A percentile compares a stretch with the other conserved stretches of the same genome.
Evolutionary conservation across 1,140 invertebrate species (phyloP).

Genomic region (Bombus pascuorum): DNA sequence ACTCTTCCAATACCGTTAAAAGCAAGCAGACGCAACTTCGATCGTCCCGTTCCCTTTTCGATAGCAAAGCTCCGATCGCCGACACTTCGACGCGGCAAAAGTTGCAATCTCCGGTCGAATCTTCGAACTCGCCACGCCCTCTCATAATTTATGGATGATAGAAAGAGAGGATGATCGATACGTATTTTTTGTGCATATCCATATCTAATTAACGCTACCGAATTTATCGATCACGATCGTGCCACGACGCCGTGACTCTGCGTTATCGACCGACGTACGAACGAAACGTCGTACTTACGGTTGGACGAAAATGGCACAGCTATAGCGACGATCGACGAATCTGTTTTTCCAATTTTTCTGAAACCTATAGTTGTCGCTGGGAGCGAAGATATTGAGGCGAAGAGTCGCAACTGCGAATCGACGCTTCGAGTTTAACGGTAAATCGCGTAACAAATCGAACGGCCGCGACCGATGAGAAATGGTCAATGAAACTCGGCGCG

Average conservation of each 20-base stretch:
- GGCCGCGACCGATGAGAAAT: conserved; percentile 7
- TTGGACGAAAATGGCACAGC: neutral
- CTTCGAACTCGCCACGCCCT: neutral
- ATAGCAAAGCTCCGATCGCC: neutral
- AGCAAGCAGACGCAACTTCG: conserved; percentile 18
- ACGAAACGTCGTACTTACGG: neutral
- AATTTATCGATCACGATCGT: neutral
- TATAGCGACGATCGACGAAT: neutral
- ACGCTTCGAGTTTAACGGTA: conserved; percentile 11
- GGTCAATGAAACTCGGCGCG: conserved; percentile 29
- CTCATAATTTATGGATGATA: neutral
- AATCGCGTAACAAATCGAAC: conserved; percentile 32
- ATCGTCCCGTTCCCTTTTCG: conserved; percentile 26
- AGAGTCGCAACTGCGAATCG: neutral
- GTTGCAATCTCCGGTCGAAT: neutral
- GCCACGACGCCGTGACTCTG: neutral
- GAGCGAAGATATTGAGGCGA: neutral
- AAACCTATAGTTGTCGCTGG: neutral
- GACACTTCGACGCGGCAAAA: too few species aligned
- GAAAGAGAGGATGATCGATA: neutral
- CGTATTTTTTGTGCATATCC: neutral
- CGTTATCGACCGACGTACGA: neutral
- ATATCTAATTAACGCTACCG: neutral
- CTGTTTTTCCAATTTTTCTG: neutral
- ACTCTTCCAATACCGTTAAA: conserved; percentile 52